These are phyloP conservation scores for human DNA, from an alignment of 2,113 vertebrate genomes.

Conservation along the genomic window GRCh38 chr3:99347001-99347500, in stretches of 20 bases:
- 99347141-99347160: too few species aligned
- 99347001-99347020: too few species aligned
- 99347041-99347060: too few species aligned
- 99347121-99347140: too few species aligned
- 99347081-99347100: too few species aligned
- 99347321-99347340: background rate
- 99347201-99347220: background rate
- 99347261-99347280: background rate
- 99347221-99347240: background rate
- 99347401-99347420: background rate
- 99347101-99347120: too few species aligned
- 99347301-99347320: background rate
- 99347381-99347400: background rate
- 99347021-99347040: too few species aligned
- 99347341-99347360: background rate
- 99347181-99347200: background rate
- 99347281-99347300: background rate
- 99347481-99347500: background rate
- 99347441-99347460: background rate
- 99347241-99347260: background rate
- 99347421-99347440: background rate
- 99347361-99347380: background rate
- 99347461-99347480: background rate
- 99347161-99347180: slow-evolving; percentile 18
- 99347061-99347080: too few species aligned